A percentile compares a stretch with the other conserved stretches of the same genome.
These are phyloP conservation scores for Caiman crocodilus DNA, from an alignment of 2,797 vertebrate species.

Conservation along the genomic window DNA sequence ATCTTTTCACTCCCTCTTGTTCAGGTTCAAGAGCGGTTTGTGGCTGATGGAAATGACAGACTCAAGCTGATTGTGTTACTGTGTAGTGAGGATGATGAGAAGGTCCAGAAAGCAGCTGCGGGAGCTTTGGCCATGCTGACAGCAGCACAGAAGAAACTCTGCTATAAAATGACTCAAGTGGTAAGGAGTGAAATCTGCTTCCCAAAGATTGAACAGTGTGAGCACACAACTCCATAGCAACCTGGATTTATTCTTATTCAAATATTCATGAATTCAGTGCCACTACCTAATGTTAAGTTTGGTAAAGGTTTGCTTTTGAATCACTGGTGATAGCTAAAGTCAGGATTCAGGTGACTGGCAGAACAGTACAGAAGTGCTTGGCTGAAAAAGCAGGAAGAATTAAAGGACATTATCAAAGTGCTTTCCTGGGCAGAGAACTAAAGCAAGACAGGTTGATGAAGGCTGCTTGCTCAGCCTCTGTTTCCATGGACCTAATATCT, in stretches of 20 bases:
- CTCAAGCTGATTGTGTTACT: conserved; percentile 93
- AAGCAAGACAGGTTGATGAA: no score
- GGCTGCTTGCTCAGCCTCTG: no score
- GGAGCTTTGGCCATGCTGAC: conserved; percentile 95
- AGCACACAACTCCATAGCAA: neutral
- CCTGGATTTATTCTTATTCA: neutral
- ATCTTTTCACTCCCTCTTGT: neutral
- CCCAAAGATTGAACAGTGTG: neutral
- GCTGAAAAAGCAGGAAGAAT: no score
- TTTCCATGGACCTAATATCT: no score
- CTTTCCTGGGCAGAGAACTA: no score
- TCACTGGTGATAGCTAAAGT: no score
- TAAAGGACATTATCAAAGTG: no score
- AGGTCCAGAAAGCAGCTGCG: conserved; percentile 91
- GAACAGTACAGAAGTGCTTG: no score
- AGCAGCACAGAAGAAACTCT: conserved; percentile 89
- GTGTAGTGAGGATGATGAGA: conserved; percentile 93
- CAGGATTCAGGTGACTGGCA: no score
- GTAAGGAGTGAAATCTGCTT: conserved; percentile 70
- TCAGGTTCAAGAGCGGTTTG: conserved; percentile 94
- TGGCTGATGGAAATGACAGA: conserved; percentile 93
- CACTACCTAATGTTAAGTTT: no score
- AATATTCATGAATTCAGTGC: no score
- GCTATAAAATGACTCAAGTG: conserved; percentile 91
- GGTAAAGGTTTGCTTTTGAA: no score